A percentile compares a stretch with the other conserved stretches of the same genome.
These are phyloP conservation scores for Vespertilio murinus DNA, from an alignment of 2,797 vertebrate species.

Conservation along the genomic window DNA sequence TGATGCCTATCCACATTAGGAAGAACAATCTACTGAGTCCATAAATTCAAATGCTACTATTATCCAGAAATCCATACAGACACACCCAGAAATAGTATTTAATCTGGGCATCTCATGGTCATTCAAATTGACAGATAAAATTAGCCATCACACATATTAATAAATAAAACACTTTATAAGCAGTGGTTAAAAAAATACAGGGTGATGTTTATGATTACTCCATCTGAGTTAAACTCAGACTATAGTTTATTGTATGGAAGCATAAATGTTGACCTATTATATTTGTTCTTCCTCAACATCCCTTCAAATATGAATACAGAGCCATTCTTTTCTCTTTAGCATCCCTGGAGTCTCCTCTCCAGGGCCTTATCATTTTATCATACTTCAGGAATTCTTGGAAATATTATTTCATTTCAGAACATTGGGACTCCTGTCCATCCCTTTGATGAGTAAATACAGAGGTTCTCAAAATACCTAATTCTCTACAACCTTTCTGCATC, in stretches of 20 bases:
- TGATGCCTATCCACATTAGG: background rate
- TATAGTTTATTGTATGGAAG: background rate
- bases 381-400: background rate
- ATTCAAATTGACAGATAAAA: background rate
- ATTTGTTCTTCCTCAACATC: background rate
- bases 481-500: background rate
- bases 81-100: background rate
- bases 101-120: background rate
- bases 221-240: background rate
- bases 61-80: background rate
- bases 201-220: background rate
- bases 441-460: background rate
- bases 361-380: background rate
- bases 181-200: background rate
- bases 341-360: background rate
- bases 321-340: background rate
- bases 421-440: background rate
- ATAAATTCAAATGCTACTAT: background rate
- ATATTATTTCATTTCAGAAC: background rate
- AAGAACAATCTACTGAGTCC: background rate
- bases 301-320: slow-evolving; percentile 8
- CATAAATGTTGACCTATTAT: background rate
- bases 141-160: slow-evolving; percentile 6
- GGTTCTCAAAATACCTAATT: background rate
- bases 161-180: background rate